Evolutionary conservation across 1,140 invertebrate species (phyloP).

Genomic region (Tetramorium parvispinum): DNA sequence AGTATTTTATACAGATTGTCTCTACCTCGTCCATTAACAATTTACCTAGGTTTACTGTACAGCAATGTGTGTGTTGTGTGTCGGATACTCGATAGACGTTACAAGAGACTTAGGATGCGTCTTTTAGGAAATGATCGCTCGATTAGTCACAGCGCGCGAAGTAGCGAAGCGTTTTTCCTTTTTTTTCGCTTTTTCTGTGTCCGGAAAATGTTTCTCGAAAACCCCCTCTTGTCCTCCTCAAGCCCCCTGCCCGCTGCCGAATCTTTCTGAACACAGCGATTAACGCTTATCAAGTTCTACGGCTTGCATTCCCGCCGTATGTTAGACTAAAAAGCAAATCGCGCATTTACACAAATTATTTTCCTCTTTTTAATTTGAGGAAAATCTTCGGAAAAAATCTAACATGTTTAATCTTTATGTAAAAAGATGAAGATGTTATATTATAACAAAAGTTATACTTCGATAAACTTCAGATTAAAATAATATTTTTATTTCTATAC

Average conservation of each 20-base stretch:
- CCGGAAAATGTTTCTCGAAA: not conserved
- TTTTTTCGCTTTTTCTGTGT: not conserved
- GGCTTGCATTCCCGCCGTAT: conserved; percentile 36
- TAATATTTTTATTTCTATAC: not conserved
- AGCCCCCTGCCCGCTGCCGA: not conserved
- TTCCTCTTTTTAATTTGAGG: not conserved
- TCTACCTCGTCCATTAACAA: conserved; percentile 82
- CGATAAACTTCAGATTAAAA: not conserved
- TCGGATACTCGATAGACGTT: conserved; percentile 75
- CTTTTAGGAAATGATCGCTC: conserved; percentile 42
- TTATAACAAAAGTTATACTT: not conserved
- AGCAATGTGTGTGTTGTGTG: conserved; percentile 71
- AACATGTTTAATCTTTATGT: not conserved
- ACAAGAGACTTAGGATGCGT: conserved; percentile 39
- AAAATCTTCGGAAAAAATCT: not conserved
- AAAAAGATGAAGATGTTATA: not conserved
- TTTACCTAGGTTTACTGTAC: conserved; percentile 83
- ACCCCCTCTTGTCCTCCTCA: not conserved
- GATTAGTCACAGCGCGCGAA: conserved; percentile 55
- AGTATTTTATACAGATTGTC: conserved; percentile 85
- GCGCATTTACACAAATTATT: not conserved
- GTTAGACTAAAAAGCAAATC: not conserved
- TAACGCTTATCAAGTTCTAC: conserved; percentile 30
- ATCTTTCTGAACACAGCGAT: conserved; percentile 35
- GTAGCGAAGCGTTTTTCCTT: conserved; percentile 41